Evolutionary conservation across 1,140 invertebrate genomes (phyloP), one percentile per base, ranked within the genome.

Genomic region (Zaprionus taronus): DNA sequence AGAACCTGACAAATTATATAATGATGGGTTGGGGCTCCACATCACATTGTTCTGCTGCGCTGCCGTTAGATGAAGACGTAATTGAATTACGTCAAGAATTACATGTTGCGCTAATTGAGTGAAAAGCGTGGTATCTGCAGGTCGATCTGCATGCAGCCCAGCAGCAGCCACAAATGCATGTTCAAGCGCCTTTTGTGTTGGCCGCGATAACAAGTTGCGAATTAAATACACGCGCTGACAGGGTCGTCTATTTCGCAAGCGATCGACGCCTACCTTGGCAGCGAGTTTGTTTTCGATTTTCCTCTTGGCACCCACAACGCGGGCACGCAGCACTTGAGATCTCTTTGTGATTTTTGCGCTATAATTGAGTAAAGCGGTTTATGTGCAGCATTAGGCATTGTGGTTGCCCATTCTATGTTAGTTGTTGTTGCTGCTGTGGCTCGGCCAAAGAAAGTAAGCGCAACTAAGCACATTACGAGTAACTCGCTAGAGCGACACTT

Each of bases 331-430:
- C 31, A 34, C 31, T 34, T 11, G 31, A 34, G 31, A 11, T 34
- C 31, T 9, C 31, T 34, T 34, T 58, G 81, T 81, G 67, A 81
- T 90, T 84, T 70, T 89, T 72, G 49, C 73, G 66, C 67, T 84
- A 77, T 89, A 89, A 89, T 89, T 89, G 84, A 90, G 84, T 90
- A 84, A 89, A 89, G 84, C 84, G 84, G 84, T 90, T 89, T 89
- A 89, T 79, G 81, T 79, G 78, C 58, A 77, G 80, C 83, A 83
- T 87, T 89, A 81, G 81, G 81, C 80, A 68, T 79, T 81, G 71
- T 78, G 61, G 47, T 53, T 68, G 49, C 60, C 63, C 34, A 17
- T 56, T 56, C 24, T 56, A 26, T 26, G 24, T 26, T 26, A 26
- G 53, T 60, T 60, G 17, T 58, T 58, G 47, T 34, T 62, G 38